These are phyloP conservation scores for Linepithema humile DNA, from an alignment of 1,140 invertebrate genomes.

Conservation along the genomic window DNA sequence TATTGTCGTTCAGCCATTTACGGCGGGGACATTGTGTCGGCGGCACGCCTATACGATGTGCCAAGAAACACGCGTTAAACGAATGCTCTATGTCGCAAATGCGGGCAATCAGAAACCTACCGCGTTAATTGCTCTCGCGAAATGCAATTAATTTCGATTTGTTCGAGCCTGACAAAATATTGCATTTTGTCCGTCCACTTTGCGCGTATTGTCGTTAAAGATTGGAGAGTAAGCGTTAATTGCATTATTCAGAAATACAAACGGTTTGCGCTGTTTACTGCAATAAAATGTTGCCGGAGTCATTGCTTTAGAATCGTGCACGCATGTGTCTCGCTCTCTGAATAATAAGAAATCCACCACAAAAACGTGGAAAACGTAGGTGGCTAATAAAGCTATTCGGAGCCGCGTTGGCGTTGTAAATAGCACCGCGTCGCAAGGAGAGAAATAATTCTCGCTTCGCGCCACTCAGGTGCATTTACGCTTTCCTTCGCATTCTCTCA, in stretches of 20 bases:
- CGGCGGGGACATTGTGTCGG: background rate
- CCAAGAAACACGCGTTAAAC: conserved; percentile 4
- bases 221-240: background rate
- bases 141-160: background rate
- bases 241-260: conserved; percentile 4
- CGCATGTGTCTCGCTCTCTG: background rate
- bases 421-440: conserved; percentile 46
- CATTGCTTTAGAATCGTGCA: background rate
- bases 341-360: conserved; percentile 35
- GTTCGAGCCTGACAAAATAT: background rate
- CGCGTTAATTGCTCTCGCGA: background rate
- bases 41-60: conserved; percentile 40
- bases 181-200: too few relatives aligned
- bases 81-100: background rate
- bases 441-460: conserved; percentile 63
- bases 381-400: conserved; percentile 63
- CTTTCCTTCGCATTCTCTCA: conserved; percentile 54
- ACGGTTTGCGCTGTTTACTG: background rate
- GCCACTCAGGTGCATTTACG: conserved; percentile 66
- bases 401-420: conserved; percentile 18
- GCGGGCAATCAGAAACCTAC: background rate
- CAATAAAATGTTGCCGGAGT: background rate
- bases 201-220: background rate
- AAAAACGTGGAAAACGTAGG: conserved; percentile 7
- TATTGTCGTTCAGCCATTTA: conserved; percentile 59